Evolutionary conservation across 2,888 invertebrate species (phyloP), one percentile per base, ranked within the genome.

Genomic region (Myopa tessellatipennis): DNA sequence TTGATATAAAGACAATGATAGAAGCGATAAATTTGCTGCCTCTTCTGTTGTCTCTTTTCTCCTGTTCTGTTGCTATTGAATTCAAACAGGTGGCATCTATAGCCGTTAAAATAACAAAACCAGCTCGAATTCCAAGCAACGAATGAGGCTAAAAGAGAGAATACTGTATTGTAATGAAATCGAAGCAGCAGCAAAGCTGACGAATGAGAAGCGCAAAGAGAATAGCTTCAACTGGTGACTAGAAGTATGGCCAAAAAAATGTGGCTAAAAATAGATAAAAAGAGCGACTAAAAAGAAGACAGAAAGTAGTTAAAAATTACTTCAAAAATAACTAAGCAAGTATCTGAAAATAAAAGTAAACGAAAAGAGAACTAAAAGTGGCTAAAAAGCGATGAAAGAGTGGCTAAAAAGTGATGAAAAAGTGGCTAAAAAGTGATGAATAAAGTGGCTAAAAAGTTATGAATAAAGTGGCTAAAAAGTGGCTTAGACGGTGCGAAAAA

Each of bases 1-100:
- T 45, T 45, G 1, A 45, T 45, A 10, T 6, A 45, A 45, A 26
- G 2, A 26, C 26, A 26, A 8, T 45, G 10, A 45, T 45, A 45
- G 10, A 45, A 8, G 45, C n/a, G n/a, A n/a, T n/a, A n/a, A n/a
- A n/a, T 45, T 45, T 45, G 5, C 5, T 6, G 40, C 5, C 40
- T 10, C 10, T 3, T 45, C 10, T 45, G 10, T 45, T 45, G 45
- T 45, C 45, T 45, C 45, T 8, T 45, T 45, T 45, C 45, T 45
- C 45, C 10, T 45, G 45, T 45, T 45, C 45, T 45, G 45, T 45
- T 45, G 45, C 10, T 45, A 45, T 45, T 45, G 6, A 45, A 45
- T 26, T n/a, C 18, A 70, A 70, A 70, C 63, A 63, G 50, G 73
- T 73, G 73, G 73, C 73, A 34, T 45, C 73, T 26, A 3, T 34